Base-by-base conservation (phyloP, 2,888 invertebrate genomes). In the Helleia helle region DNA sequence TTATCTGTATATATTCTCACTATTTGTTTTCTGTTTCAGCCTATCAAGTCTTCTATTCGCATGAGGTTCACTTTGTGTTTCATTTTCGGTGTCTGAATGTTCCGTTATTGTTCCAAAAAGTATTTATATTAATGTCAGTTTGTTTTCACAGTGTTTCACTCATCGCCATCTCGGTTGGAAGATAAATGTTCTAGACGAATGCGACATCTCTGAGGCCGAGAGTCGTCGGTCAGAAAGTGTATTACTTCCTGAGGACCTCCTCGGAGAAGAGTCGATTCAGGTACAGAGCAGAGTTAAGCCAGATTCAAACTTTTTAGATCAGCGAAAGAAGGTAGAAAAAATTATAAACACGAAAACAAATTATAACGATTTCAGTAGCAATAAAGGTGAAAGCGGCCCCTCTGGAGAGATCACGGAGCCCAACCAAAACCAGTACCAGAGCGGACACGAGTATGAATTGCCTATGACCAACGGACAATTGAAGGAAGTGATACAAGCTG, bases 101-200 rank as follows among this genome's bases (percentile, higher is more conserved):
- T 15, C 30, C 15, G 7, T 22, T 34, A 27, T 11, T 22, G 18
- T 12, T 4, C 17, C 6, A 1, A 8, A 1, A 2, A 34, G 18
- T 11, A 3, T 12, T 3, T 6, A 7, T 22, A 42, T 41, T 52
- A 86, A 86, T 43, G 4, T 13, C 28, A 1, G 14, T 31, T 38
- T 47, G 28, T 47, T 40, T 43, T 46, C 51, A 13, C 86, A 97
- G 92, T 97, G 97, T 71, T 97, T 91, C 87, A 93, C 95, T 3
- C 96, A 96, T 71, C 93, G 96, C 48, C 91, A 96, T 67, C 90
- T 97, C 60, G 97, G 97, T 36, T 97, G 96, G 95, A 96, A 95
- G 80, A 97, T 98, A 57, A 92, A 94, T 70, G 95, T 98, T 1
- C 86, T 92, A 49, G 96, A 97, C 68, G 87, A 88, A 31, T 96